Conservation (phyloP, 2,113 vertebrate species). For the Picathartes gymnocephalus region DNA sequence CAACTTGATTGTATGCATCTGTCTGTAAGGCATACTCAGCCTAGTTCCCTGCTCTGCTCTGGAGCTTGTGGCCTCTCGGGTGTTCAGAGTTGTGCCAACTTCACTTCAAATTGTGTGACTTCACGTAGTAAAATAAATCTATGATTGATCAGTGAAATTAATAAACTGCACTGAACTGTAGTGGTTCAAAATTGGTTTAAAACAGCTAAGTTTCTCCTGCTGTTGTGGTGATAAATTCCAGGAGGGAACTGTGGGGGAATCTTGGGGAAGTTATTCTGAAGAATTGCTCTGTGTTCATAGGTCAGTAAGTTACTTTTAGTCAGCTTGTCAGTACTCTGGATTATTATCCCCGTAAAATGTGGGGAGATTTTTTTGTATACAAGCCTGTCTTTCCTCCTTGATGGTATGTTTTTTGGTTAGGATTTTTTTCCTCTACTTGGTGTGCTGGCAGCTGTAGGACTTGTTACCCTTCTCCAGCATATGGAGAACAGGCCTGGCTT, state of each 20-base stretch:
- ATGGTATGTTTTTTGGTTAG: background rate
- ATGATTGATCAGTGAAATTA: background rate
- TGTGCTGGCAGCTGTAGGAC: background rate
- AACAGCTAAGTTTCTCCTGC: background rate
- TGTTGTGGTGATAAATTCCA: background rate
- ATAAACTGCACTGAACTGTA: background rate
- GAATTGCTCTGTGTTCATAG: background rate
- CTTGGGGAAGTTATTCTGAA: background rate
- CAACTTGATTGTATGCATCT: background rate
- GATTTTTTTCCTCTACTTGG: background rate
- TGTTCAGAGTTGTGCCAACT: background rate
- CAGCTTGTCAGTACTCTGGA: background rate
- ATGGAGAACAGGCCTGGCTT: background rate
- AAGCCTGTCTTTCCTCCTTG: background rate
- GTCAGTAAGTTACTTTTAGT: background rate
- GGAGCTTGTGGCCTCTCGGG: rapidly evolving
- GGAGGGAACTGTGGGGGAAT: background rate
- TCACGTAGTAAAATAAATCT: background rate
- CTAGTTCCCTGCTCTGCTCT: background rate
- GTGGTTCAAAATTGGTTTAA: background rate
- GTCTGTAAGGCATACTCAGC: background rate
- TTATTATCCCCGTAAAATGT: background rate
- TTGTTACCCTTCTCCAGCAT: background rate
- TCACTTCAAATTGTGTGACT: background rate
- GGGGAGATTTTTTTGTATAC: background rate